Percentiles rank a stretch among this genome's conserved stretches.
Conservation (phyloP, 2,797 vertebrate genomes). For the Channa striata region DNA sequence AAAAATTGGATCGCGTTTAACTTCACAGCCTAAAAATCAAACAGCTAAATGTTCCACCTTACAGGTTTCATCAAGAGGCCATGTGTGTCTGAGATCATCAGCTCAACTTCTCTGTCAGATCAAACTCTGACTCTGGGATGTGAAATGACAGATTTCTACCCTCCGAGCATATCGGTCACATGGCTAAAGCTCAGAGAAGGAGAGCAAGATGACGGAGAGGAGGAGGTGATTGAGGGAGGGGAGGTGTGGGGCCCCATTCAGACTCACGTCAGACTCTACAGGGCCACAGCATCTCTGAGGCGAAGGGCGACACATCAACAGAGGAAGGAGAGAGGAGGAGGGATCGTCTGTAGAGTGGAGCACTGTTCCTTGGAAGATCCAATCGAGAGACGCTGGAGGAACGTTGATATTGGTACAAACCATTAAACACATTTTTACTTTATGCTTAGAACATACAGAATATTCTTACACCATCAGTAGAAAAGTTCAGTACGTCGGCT, state of each 20-base stretch:
- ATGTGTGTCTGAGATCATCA: slow-evolving; percentile 74
- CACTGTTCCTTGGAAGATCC: slow-evolving; percentile 82
- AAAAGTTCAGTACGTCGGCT: not conserved
- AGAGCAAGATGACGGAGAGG: slow-evolving; percentile 74
- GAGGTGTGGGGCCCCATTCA: slow-evolving; percentile 84
- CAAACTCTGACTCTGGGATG: slow-evolving; percentile 74
- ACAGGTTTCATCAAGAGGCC: slow-evolving; percentile 85
- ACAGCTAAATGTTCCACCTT: not conserved
- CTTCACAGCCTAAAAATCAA: accelerated
- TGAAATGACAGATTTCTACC: slow-evolving; percentile 84
- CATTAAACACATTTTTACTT: not conserved
- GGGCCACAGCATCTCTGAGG: slow-evolving; percentile 72
- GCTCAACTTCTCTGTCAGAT: slow-evolving; percentile 31
- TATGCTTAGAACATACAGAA: not conserved
- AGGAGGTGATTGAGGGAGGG: slow-evolving; percentile 71
- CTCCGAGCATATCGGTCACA: slow-evolving; percentile 76
- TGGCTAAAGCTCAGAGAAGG: slow-evolving; percentile 79
- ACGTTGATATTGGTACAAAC: slow-evolving; percentile 69
- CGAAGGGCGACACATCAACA: slow-evolving; percentile 41
- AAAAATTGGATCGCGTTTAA: not conserved
- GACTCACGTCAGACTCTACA: slow-evolving; percentile 71
- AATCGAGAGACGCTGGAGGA: slow-evolving; percentile 79
- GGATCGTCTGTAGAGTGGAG: slow-evolving; percentile 80
- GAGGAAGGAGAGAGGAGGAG: slow-evolving; percentile 57
- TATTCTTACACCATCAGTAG: not conserved